phyloP scores from a whole-genome alignment of 2,797 vertebrate genomes.

The Danionella dracula region DNA sequence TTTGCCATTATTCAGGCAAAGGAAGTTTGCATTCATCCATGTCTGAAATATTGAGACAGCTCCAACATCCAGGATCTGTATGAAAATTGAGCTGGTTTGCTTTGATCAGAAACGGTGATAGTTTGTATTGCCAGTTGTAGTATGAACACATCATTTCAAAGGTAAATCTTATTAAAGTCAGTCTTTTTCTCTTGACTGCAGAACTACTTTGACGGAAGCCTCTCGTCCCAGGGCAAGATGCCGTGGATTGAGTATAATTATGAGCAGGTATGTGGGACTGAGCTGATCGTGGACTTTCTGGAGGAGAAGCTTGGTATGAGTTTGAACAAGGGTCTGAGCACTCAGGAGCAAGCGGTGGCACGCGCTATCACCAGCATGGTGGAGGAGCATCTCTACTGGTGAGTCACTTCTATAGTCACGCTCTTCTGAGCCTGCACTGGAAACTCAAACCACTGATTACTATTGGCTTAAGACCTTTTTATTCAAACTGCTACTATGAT shows the following conservation, averaged over 20 bases:
- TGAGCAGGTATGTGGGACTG: conserved; percentile 87
- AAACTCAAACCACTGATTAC: too few species aligned
- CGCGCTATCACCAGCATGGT: conserved; percentile 93
- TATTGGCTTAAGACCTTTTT: too few species aligned
- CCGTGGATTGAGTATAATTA: conserved; percentile 98
- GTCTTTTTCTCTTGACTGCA: conserved; percentile 50
- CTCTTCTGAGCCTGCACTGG: too few species aligned
- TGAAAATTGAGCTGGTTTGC: not conserved
- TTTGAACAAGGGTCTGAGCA: conserved; percentile 87
- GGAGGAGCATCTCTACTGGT: conserved; percentile 98
- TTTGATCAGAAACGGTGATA: too few species aligned
- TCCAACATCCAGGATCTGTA: not conserved
- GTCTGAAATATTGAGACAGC: too few species aligned
- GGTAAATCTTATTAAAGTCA: too few species aligned
- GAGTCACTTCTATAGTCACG: too few species aligned
- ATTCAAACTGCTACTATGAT: too few species aligned
- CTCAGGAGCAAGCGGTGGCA: conserved; percentile 86
- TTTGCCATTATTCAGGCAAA: too few species aligned
- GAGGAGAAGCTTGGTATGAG: conserved; percentile 95
- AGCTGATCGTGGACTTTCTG: conserved; percentile 97
- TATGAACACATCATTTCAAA: too few species aligned
- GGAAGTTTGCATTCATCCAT: too few species aligned
- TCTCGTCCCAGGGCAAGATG: conserved; percentile 98
- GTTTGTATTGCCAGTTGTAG: too few species aligned
- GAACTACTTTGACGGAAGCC: conserved; percentile 97